Evolutionary conservation across 2,797 vertebrate species (phyloP).

Genomic region (Brachymystax lenok): DNA sequence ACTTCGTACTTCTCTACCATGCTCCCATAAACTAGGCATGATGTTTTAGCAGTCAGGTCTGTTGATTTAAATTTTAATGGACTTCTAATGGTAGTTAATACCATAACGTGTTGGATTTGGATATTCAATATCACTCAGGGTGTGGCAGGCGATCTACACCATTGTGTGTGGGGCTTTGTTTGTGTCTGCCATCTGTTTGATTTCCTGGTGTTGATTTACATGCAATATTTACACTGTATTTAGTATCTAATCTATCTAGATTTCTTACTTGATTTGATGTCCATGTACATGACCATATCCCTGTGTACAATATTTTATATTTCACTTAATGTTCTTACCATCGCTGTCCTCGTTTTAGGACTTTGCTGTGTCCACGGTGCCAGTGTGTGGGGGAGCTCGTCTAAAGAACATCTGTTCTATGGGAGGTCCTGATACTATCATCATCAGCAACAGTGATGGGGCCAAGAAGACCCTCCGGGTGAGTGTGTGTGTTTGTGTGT

Average conservation of each 20-base stretch:
- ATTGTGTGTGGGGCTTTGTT: not conserved
- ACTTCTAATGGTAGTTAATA: no score
- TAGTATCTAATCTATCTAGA: not conserved
- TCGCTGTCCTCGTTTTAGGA: conserved; percentile 69
- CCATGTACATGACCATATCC: not conserved
- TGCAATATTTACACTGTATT: not conserved
- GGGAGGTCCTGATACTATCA: conserved; percentile 86
- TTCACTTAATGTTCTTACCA: not conserved
- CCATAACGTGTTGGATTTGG: no score
- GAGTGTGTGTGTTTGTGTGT: conserved; percentile 31
- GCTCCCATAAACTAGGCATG: conserved; percentile 26
- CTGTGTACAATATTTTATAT: not conserved
- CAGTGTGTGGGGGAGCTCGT: conserved; percentile 79
- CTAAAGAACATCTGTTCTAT: conserved; percentile 91
- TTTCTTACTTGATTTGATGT: not conserved
- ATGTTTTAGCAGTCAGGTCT: conserved; percentile 18
- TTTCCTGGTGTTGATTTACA: not conserved
- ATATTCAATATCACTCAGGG: conserved; percentile 5
- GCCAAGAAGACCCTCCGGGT: conserved; percentile 87
- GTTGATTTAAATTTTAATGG: no score
- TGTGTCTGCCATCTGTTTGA: not conserved
- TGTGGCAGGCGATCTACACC: not conserved
- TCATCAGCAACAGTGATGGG: conserved; percentile 82
- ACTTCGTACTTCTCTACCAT: no score
- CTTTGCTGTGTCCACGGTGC: conserved; percentile 89